A percentile compares a stretch with the other conserved stretches of the same genome.
Conservation (phyloP, 1,140 invertebrate genomes). For the Diorhabda carinulata region DNA sequence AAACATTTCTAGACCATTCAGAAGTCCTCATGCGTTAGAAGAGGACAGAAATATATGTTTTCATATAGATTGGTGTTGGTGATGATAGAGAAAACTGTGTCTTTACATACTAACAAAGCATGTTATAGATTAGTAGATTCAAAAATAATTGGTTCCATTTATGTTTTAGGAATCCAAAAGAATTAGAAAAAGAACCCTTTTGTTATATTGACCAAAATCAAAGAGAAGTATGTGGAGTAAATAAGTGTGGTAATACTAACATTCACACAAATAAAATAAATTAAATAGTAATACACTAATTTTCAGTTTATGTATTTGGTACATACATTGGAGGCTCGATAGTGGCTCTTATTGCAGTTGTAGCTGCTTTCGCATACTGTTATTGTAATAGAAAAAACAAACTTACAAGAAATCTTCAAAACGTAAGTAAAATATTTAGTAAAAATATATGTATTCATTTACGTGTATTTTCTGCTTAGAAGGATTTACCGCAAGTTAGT, state of each 20-base stretch:
- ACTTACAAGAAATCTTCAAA: conserved; percentile 59
- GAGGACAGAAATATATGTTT: too few species aligned
- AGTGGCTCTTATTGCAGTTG: conserved; percentile 45
- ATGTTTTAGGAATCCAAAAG: conserved; percentile 74
- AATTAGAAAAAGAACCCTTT: conserved; percentile 78
- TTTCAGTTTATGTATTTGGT: conserved; percentile 56
- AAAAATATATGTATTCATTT: neutral
- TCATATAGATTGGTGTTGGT: too few species aligned
- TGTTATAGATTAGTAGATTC: too few species aligned
- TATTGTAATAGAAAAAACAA: conserved; percentile 54
- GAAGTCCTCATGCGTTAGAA: too few species aligned
- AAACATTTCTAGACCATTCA: too few species aligned
- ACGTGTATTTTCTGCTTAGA: conserved; percentile 44
- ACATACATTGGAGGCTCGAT: conserved; percentile 56
- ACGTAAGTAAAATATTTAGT: conserved; percentile 46
- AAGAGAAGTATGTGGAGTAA: conserved; percentile 77
- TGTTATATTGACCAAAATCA: conserved; percentile 77
- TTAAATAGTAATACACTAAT: neutral
- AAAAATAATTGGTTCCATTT: too few species aligned
- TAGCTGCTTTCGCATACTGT: conserved; percentile 49
- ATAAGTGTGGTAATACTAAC: conserved; percentile 67
- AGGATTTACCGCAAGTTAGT: conserved; percentile 64
- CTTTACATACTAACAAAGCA: too few species aligned
- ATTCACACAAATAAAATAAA: neutral
- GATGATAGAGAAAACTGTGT: too few species aligned